A percentile compares a stretch with the other conserved stretches of the same genome.
Conservation (phyloP, 2,113 vertebrate species). For the Nyctibius bracteatus region DNA sequence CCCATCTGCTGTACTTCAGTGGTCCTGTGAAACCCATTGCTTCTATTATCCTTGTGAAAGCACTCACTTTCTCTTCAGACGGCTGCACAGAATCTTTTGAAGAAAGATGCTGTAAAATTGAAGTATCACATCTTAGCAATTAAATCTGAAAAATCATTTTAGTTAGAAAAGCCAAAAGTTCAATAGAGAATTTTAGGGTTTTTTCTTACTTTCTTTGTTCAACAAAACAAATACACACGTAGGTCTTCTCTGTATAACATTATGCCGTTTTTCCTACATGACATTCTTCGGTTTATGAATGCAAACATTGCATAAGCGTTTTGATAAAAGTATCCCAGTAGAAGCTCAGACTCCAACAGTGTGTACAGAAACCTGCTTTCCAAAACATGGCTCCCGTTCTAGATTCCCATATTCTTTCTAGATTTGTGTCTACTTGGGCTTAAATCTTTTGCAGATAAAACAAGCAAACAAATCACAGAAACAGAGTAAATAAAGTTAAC, state of each 20-base stretch:
- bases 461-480: not conserved
- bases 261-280: not conserved
- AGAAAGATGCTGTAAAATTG: conserved; percentile 68
- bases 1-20: conserved; percentile 98
- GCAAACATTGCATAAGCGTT: not conserved
- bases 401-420: not conserved
- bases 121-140: not conserved
- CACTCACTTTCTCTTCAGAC: conserved; percentile 86
- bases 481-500: not conserved
- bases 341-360: not conserved
- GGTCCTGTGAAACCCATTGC: conserved; percentile 95
- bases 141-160: not conserved
- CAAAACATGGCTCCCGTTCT: not conserved
- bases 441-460: not conserved
- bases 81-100: conserved; percentile 81
- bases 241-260: not conserved
- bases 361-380: not conserved
- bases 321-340: not conserved
- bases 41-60: conserved; percentile 94
- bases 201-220: not conserved
- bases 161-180: not conserved
- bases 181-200: not conserved
- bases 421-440: not conserved
- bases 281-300: not conserved
- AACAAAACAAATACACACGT: not conserved